Evolutionary conservation across 2,113 vertebrate genomes (phyloP).

Genomic region (Pangasianodon hypophthalmus): DNA sequence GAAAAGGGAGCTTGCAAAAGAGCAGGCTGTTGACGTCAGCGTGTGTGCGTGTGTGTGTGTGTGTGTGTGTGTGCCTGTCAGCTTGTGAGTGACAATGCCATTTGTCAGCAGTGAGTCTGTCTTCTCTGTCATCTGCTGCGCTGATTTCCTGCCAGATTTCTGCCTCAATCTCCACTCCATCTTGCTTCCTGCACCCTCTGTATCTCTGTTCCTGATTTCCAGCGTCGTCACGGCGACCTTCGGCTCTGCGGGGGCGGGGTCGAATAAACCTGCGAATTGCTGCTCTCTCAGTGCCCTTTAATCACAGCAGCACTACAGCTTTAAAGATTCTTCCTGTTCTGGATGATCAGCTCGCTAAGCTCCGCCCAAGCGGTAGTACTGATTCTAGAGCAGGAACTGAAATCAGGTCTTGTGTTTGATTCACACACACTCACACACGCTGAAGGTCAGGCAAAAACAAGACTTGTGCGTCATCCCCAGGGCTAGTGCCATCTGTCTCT

Average conservation of each 20-base stretch:
- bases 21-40: background rate
- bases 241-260: background rate
- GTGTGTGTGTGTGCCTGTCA: constrained; percentile 11
- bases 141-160: constrained; percentile 15
- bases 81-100: constrained; percentile 7
- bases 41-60: constrained; percentile 16
- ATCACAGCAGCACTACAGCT: background rate
- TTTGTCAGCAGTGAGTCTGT: constrained; percentile 38
- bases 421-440: background rate
- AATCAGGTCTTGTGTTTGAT: constrained; percentile 57
- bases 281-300: background rate
- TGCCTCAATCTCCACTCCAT: background rate
- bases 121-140: background rate
- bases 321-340: background rate
- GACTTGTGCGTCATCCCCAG: constrained; percentile 7
- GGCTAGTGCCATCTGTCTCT: constrained; percentile 48
- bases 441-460: constrained; percentile 31
- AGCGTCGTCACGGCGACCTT: background rate
- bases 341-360: background rate
- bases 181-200: background rate
- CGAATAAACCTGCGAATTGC: background rate
- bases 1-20: background rate
- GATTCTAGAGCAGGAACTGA: background rate
- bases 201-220: background rate
- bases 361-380: background rate